Conservation (phyloP, 2,113 vertebrate species). For the Thermophis baileyi region DNA sequence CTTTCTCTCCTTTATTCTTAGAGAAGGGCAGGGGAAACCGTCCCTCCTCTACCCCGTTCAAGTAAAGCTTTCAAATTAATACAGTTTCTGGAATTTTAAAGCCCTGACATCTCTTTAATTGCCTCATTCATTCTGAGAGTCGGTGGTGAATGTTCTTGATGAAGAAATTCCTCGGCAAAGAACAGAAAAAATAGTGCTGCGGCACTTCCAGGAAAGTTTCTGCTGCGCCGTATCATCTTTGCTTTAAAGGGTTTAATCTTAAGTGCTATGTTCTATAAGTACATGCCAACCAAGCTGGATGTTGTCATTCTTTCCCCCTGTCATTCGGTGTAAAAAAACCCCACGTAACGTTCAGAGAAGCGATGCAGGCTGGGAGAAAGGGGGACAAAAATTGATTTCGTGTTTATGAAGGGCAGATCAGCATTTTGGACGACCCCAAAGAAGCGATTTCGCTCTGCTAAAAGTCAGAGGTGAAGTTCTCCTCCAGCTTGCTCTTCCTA, state of each 20-base stretch:
- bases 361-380: neutral
- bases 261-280: conserved; percentile 1
- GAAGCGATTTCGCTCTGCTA: neutral
- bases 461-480: neutral
- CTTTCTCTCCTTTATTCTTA: neutral
- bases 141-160: neutral
- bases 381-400: neutral
- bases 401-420: neutral
- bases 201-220: neutral
- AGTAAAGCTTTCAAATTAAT: neutral
- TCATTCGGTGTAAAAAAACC: neutral
- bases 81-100: neutral
- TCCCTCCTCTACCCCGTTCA: neutral
- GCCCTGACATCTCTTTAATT: neutral
- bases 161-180: neutral
- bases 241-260: neutral
- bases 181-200: too few species aligned
- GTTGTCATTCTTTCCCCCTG: neutral
- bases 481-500: neutral
- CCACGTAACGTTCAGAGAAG: neutral
- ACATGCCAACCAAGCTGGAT: conserved; percentile 1
- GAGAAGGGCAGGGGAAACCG: too few species aligned
- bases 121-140: neutral
- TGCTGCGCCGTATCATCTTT: neutral
- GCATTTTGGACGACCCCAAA: neutral